Base-by-base conservation (phyloP, 2,113 vertebrate species). In the Tragelaphus scriptus region DNA sequence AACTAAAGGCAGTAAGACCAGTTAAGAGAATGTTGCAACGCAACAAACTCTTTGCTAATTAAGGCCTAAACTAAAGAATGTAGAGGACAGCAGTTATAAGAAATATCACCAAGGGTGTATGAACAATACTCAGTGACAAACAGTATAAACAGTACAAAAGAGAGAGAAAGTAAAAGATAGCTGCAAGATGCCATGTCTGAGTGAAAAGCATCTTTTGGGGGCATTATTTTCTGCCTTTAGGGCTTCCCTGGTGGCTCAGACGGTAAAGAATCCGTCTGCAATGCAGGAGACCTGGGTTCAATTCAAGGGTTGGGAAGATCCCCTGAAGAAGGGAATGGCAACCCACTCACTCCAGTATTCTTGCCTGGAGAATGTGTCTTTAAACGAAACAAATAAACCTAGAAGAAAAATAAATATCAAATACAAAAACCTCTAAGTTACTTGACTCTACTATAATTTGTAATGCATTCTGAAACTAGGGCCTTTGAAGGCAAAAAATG, bases 381-480 rank as follows among this genome's bases (percentile, higher is more conserved):
- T 40, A 75, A 75, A 75, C 5, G 40, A 75, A 75, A 80, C 25
- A 91, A 28, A 19, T 53, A 90, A 92, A 75, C 90, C 2, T 92
- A 44, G 15, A 79, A 90, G n/a, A 90, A 97, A 96, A 95, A 87
- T 84, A 96, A 30, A 77, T 6, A 96, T 53, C 9, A 94, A 75
- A 91, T 98, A 63, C 7, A 88, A 51, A 92, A 89, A 51, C 13
- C 92, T 95, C 79, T 85, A 95, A 93, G 93, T 96, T 98, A 97
- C 97, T 97, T 91, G 71, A 96, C 28, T 44, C 36, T 77, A 14
- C 68, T 40, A 21, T 75, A 77, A 98, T 98, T 98, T 88, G 17
- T 91, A 98, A 97, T 98, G 88, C 84, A 98, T 96, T 97, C 81
- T 97, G 86, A 88, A 98, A 53, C 25, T 26, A 81, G 56, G 90